Evolutionary conservation across 2,113 vertebrate species (phyloP).

Genomic region (Delphinus delphis): DNA sequence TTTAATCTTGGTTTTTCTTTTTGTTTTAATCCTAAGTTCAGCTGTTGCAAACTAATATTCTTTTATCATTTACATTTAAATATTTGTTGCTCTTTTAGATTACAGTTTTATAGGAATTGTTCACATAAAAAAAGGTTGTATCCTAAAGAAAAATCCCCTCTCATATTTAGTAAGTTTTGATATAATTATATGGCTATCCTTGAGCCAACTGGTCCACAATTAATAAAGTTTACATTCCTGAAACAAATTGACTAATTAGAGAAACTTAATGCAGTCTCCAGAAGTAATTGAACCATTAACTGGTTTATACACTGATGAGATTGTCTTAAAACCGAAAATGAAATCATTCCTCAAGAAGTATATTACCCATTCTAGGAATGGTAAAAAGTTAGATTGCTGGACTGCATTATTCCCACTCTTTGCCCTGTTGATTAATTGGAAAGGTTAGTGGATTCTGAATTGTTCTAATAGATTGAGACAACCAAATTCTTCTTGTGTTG

Average conservation of each 20-base stretch:
- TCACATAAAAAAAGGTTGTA: neutral
- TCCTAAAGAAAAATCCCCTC: conserved; percentile 43
- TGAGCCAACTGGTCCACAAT: conserved; percentile 44
- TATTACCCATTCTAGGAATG: neutral
- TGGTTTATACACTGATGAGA: conserved; percentile 26
- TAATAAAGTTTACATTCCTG: conserved; percentile 11
- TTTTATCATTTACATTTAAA: conserved; percentile 35
- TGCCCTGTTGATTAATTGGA: conserved; percentile 2
- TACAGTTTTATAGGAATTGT: neutral
- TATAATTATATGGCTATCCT: conserved; percentile 9
- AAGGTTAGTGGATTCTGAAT: conserved; percentile 26
- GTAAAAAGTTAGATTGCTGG: neutral
- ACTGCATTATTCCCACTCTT: neutral
- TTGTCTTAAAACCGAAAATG: conserved; percentile 42
- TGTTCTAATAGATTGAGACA: conserved; percentile 6
- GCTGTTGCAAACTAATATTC: conserved; percentile 68
- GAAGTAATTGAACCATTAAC: conserved; percentile 45
- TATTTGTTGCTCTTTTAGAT: conserved; percentile 59
- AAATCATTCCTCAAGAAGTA: conserved; percentile 7
- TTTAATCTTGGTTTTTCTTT: conserved; percentile 66
- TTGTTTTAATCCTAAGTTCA: conserved; percentile 63
- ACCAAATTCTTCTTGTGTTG: conserved; percentile 10
- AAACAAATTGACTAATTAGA: conserved; percentile 54
- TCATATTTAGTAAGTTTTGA: conserved; percentile 31
- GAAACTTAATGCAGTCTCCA: conserved; percentile 10